These are phyloP conservation scores for Todiramphus saurophagus DNA, from an alignment of 2,113 vertebrate species.

Conservation along the genomic window DNA sequence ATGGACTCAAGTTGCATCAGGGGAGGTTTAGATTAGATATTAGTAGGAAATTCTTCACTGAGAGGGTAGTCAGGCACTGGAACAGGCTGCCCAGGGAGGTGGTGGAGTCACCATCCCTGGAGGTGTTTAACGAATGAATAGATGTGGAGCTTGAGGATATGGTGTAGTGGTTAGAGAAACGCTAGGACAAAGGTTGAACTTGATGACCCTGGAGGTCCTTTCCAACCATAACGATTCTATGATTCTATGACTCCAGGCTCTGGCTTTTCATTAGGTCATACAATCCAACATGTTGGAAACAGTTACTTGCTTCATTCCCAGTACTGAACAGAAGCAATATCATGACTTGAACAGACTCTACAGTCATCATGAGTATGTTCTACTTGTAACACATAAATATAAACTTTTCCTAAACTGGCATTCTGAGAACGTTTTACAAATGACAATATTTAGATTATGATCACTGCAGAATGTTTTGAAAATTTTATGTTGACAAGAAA, in stretches of 20 bases:
- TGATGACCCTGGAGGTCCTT: no score
- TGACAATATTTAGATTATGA: not conserved
- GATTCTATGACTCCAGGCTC: not conserved
- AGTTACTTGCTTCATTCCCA: not conserved
- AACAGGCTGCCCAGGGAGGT: no score
- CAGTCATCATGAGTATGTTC: not conserved
- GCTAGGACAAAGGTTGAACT: no score
- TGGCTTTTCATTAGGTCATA: not conserved
- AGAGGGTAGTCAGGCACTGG: no score
- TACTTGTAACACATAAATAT: not conserved
- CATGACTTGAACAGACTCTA: not conserved
- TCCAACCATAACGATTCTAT: no score
- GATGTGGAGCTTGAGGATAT: no score
- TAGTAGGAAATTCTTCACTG: no score
- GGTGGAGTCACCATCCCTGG: no score
- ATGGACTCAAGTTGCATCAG: no score
- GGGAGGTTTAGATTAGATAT: no score
- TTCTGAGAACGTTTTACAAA: not conserved
- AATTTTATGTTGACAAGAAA: not conserved
- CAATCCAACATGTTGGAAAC: not conserved
- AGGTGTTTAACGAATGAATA: no score
- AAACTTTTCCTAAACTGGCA: not conserved
- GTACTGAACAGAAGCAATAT: not conserved
- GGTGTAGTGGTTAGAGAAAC: no score
- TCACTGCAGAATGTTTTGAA: not conserved